phyloP scores from a whole-genome alignment of 1,140 invertebrate genomes.

The Meteorus sp. region DNA sequence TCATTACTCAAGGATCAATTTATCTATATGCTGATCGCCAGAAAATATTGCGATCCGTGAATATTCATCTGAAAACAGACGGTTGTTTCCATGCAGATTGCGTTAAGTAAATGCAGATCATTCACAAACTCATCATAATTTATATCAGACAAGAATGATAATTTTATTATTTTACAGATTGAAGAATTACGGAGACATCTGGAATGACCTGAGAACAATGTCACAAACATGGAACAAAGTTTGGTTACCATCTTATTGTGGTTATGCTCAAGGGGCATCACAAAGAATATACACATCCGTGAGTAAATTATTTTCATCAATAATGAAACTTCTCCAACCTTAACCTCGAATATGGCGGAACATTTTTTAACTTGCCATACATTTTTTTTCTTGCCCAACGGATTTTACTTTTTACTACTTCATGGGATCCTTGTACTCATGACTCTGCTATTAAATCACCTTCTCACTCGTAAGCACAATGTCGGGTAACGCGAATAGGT shows the following conservation, averaged over 20 bases:
- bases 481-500: slow-evolving; percentile 8
- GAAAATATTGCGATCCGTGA: slow-evolving; percentile 62
- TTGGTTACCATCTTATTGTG: slow-evolving; percentile 71
- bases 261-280: slow-evolving; percentile 74
- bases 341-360: too few species aligned
- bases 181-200: slow-evolving; percentile 70
- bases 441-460: slow-evolving; percentile 22
- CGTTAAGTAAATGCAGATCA: slow-evolving; percentile 61
- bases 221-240: slow-evolving; percentile 69
- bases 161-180: slow-evolving; percentile 57
- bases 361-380: too few species aligned
- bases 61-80: slow-evolving; percentile 63
- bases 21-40: slow-evolving; percentile 66
- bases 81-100: slow-evolving; percentile 66
- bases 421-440: slow-evolving; percentile 21
- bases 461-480: slow-evolving; percentile 18
- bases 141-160: neutral
- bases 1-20: slow-evolving; percentile 68
- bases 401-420: slow-evolving; percentile 4
- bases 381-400: neutral
- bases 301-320: slow-evolving; percentile 35
- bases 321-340: neutral
- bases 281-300: slow-evolving; percentile 74
- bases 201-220: slow-evolving; percentile 69
- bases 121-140: too few species aligned